phyloP scores from a whole-genome alignment of 2,888 invertebrate species.

The Caenorhabditis sp. region DNA sequence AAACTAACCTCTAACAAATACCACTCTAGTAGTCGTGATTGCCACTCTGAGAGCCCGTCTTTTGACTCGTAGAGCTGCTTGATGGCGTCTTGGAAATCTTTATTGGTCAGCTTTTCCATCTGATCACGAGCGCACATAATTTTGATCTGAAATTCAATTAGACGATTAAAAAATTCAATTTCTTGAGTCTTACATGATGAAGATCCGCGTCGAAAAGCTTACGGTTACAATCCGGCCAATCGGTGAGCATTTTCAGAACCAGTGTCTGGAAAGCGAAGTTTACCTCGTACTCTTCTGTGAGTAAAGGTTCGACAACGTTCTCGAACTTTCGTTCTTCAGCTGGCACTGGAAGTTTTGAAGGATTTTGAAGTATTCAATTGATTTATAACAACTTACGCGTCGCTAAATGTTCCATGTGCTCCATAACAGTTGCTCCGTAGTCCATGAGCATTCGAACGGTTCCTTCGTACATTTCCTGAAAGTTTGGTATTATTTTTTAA shows the following conservation, averaged over 20 bases:
- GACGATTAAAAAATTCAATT: no score
- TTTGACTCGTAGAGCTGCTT: conserved; percentile 75
- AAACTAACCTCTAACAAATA: conserved; percentile 67
- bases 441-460: conserved; percentile 82
- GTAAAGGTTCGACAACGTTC: conserved; percentile 77
- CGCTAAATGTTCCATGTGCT: conserved; percentile 79
- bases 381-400: conserved; percentile 56
- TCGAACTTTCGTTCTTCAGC: conserved; percentile 77
- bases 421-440: conserved; percentile 81
- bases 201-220: conserved; percentile 79
- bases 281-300: conserved; percentile 81
- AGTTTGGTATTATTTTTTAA: conserved; percentile 1
- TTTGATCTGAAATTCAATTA: conserved; percentile 75
- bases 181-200: conserved; percentile 69
- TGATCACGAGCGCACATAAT: conserved; percentile 81
- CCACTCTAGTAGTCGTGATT: conserved; percentile 80
- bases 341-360: conserved; percentile 54
- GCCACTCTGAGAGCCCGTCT: conserved; percentile 78
- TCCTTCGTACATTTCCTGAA: conserved; percentile 81
- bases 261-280: conserved; percentile 81
- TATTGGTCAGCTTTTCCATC: conserved; percentile 78
- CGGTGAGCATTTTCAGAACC: conserved; percentile 82
- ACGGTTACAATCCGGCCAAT: conserved; percentile 81
- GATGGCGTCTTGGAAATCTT: conserved; percentile 75
- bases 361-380: not conserved